Evolutionary conservation across 2,888 invertebrate species (phyloP), one percentile per base, ranked within the genome.

Genomic region (Biston stratarius): DNA sequence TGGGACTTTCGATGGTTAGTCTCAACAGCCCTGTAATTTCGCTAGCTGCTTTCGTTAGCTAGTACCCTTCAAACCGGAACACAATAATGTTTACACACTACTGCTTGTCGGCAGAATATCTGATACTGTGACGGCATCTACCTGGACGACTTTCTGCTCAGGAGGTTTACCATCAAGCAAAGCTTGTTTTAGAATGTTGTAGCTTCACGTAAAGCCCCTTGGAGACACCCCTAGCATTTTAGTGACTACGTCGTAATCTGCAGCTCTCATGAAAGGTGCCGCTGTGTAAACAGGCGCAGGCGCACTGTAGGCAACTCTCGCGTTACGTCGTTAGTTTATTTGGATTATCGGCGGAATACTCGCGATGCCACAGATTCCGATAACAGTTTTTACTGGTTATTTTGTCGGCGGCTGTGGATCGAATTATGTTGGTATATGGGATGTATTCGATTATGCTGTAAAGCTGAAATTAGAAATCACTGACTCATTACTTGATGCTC

Each of bases 271-370:
- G 71, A 77, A 77, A 77, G 74, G 40, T 42, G 57, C 74, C 75
- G 75, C 67, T 55, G 48, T 33, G 73, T 74, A 72, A 74, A 74
- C 74, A 74, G 51, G 52, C 63, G 53, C 44, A 57, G 56, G 58
- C 38, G 64, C 64, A 51, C 51, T 69, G 51, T 61, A 52, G 58
- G 55, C 64, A 64, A 59, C 57, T 59, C 44, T 71, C 72, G 52
- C 59, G 60, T 70, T 70, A 65, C 70, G 57, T 53, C 14, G 6
- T 59, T 53, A 48, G 73, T 75, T 77, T 76, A 74, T 77, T 77
- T 76, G 74, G 67, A 73, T 71, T 71, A 69, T 51, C 59, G 58
- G 57, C 61, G 55, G 48, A 51, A 51, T 34, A 34, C 34, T 10
- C 51, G 51, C 51, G 51, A 8, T 1, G 34, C n/a, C 51, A 34